Conservation (phyloP, 2,888 invertebrate species). For the Muschampia plurimacula region DNA sequence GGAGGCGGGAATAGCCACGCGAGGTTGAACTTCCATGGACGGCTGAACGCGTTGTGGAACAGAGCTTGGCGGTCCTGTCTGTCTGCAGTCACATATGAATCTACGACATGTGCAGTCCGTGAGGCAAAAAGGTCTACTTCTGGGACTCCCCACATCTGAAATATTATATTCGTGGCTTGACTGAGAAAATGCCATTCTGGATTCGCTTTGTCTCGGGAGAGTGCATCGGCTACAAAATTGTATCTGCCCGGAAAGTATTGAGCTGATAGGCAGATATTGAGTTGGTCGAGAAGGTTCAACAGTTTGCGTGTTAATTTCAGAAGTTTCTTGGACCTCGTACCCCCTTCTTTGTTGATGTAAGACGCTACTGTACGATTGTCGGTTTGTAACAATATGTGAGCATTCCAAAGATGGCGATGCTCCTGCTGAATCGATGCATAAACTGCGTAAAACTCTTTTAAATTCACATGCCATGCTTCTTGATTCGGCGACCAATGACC, state of each 20-base stretch:
- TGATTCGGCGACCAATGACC: slow-evolving; percentile 43
- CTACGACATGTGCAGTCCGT: slow-evolving; percentile 36
- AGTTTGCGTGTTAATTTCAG: slow-evolving; percentile 38
- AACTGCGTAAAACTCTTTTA: slow-evolving; percentile 38
- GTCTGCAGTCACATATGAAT: slow-evolving; percentile 39
- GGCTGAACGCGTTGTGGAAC: slow-evolving; percentile 43
- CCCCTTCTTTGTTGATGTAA: slow-evolving; percentile 47
- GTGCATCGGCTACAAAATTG: slow-evolving; percentile 44
- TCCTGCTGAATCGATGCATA: slow-evolving; percentile 29
- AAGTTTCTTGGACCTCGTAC: slow-evolving; percentile 42
- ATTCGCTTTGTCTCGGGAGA: slow-evolving; percentile 34
- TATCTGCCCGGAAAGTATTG: slow-evolving; percentile 45
- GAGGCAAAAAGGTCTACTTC: slow-evolving; percentile 45
- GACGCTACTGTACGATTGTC: slow-evolving; percentile 37
- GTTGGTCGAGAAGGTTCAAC: slow-evolving; percentile 30
- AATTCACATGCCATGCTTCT: slow-evolving; percentile 43
- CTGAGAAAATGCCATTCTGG: slow-evolving; percentile 41
- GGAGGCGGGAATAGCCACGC: slow-evolving; percentile 27
- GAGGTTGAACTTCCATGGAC: slow-evolving; percentile 20
- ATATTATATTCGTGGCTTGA: slow-evolving; percentile 33
- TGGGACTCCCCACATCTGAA: slow-evolving; percentile 41
- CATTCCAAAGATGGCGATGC: slow-evolving; percentile 22
- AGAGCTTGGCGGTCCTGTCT: slow-evolving; percentile 33
- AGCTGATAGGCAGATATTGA: slow-evolving; percentile 13
- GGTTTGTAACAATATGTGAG: slow-evolving; percentile 35